Percentiles rank a stretch among this genome's conserved stretches.
phyloP scores from a whole-genome alignment of 2,888 invertebrate genomes.

The Nesidiocoris tenuis region DNA sequence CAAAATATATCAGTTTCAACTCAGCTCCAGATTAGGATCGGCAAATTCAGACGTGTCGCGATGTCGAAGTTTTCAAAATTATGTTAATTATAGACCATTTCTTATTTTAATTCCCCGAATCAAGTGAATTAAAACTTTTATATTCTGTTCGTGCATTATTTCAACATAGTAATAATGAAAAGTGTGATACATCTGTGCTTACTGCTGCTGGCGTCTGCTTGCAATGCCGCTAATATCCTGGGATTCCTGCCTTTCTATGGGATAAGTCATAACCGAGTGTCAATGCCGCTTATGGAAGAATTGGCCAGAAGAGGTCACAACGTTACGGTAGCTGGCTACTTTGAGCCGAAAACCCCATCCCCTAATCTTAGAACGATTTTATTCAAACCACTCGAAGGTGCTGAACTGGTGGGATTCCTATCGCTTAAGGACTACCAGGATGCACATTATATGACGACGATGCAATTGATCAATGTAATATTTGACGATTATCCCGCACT shows the following conservation, averaged over 20 bases:
- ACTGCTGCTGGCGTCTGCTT: neutral
- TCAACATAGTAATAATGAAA: too few species aligned
- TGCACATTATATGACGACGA: constrained; percentile 4
- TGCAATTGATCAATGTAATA: constrained; percentile 11
- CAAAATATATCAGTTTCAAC: too few species aligned
- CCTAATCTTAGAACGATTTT: constrained; percentile 13
- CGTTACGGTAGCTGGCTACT: constrained; percentile 35
- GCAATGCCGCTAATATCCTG: constrained; percentile 18
- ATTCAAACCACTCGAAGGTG: constrained; percentile 4
- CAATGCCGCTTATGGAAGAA: constrained; percentile 29
- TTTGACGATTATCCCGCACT: constrained; percentile 10
- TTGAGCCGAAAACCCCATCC: constrained; percentile 15
- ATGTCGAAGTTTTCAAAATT: too few species aligned
- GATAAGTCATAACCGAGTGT: constrained; percentile 24
- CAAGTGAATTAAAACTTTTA: too few species aligned
- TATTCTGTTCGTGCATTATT: too few species aligned
- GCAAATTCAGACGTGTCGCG: too few species aligned
- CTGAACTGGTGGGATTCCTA: constrained; percentile 5
- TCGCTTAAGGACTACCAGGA: neutral
- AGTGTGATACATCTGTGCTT: too few species aligned
- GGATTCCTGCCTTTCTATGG: constrained; percentile 36
- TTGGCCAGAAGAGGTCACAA: constrained; percentile 43
- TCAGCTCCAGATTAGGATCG: too few species aligned
- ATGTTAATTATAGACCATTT: too few species aligned
- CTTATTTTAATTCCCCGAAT: too few species aligned